Evolutionary conservation across 1,140 invertebrate species (phyloP), one percentile per base, ranked within the genome.

Genomic region (Calliphora vicina): DNA sequence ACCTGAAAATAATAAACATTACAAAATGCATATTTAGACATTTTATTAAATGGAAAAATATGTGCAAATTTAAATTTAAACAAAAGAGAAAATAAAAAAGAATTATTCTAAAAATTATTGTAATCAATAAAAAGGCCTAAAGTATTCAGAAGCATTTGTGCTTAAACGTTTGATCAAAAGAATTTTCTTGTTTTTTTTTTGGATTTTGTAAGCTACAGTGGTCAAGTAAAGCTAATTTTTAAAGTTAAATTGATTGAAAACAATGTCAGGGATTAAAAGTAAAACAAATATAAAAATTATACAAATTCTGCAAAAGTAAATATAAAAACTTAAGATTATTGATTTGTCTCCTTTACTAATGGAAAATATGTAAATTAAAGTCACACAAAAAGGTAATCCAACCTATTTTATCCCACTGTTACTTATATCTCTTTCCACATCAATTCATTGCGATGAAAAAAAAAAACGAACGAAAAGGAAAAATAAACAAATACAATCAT

Each of bases 1-100:
- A 80, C 94, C 94, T 94, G 84, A 57, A 78, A 78, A 26, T 78
- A 81, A 67, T 29, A 20, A 43, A 76, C 9, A 35, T 20, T 76
- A n/a, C 27, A 76, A 85, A 50, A 26, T 80, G 15, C 25, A 80
- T n/a, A 80, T 26, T 50, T 17, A 43, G 5, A 45, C n/a, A n/a
- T n/a, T 57, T 27, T 12, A 35, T 13, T 50, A 57, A 12, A 80
- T 8, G 3, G 42, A 20, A 45, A 57, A 20, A 45, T 25, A 9
- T 35, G 35, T 35, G 35, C 35, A 35, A 35, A 35, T 35, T 35
- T 35, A 35, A 80, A 45, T 0, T n/a, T 12, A 43, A 80, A 43
- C 35, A 80, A 17, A 35, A 80, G 15, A 80, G 15, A 80, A 15
- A 15, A 25, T 5, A 45, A 20, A 45, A 45, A 80, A 17, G n/a